Percentiles rank a stretch among this genome's conserved stretches.
These are phyloP conservation scores for Eidolon helvum DNA, from an alignment of 2,113 vertebrate species.

Conservation along the genomic window DNA sequence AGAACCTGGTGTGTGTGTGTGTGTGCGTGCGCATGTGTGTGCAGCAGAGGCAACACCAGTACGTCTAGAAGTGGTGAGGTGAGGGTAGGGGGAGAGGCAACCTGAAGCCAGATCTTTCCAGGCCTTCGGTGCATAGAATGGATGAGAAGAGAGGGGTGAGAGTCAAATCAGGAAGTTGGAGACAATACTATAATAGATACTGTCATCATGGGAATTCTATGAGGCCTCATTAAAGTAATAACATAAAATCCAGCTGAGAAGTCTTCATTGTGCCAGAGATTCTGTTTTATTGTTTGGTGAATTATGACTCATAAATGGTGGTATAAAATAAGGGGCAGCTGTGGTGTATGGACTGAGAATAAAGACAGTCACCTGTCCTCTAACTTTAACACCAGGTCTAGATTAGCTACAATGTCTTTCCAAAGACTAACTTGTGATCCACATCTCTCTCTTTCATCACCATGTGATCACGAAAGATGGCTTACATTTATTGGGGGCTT, in stretches of 20 bases:
- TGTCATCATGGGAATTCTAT: background rate
- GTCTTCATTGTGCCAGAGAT: background rate
- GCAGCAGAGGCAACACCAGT: background rate
- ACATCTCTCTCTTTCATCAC: background rate
- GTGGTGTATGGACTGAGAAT: background rate
- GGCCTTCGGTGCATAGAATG: background rate
- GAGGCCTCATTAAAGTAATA: background rate
- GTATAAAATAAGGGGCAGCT: background rate
- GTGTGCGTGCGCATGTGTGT: background rate
- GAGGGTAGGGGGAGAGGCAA: background rate
- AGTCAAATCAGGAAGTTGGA: background rate
- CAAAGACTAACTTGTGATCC: background rate
- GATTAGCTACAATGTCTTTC: background rate
- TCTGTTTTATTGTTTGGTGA: background rate
- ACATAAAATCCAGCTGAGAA: background rate
- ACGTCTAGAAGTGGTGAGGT: background rate
- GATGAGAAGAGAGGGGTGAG: background rate
- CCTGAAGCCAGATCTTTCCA: background rate
- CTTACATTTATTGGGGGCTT: background rate
- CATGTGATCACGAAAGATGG: background rate
- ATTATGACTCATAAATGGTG: background rate
- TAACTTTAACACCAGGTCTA: background rate
- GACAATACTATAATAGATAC: background rate
- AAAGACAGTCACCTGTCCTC: background rate
- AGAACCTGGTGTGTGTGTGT: background rate